phyloP scores from a whole-genome alignment of 92 coral and sea anemone species.

The Porites divaricata region DNA sequence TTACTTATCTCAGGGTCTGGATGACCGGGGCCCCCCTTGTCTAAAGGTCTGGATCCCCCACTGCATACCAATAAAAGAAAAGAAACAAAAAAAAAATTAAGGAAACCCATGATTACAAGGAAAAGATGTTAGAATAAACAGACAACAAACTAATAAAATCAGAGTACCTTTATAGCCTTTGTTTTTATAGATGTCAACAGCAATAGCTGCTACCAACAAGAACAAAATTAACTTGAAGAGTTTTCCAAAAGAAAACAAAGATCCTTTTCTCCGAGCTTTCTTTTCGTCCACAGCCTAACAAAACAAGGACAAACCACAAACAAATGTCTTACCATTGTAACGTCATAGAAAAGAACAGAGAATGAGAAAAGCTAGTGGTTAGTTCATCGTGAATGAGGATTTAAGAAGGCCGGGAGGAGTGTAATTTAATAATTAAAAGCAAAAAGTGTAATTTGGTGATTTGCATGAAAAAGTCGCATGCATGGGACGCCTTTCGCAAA shows the following conservation, averaged over 20 bases:
- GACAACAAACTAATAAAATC: neutral
- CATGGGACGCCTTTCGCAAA: no score
- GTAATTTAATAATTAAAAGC: no score
- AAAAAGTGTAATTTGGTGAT: no score
- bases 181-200: constrained; percentile 88
- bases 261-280: constrained; percentile 38
- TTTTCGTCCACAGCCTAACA: constrained; percentile 67
- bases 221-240: constrained; percentile 78
- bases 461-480: no score
- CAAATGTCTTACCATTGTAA: neutral
- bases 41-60: no score
- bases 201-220: constrained; percentile 62
- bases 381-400: no score
- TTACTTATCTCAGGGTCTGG: no score
- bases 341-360: no score
- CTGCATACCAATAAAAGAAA: neutral
- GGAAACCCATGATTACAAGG: neutral
- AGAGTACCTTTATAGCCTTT: constrained; percentile 86
- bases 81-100: neutral
- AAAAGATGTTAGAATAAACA: neutral
- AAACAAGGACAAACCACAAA: neutral
- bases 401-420: no score
- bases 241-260: constrained; percentile 65
- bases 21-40: no score
- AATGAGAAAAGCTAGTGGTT: no score